Base-by-base conservation (phyloP, 2,113 vertebrate species). In the Xenus cinereus region DNA sequence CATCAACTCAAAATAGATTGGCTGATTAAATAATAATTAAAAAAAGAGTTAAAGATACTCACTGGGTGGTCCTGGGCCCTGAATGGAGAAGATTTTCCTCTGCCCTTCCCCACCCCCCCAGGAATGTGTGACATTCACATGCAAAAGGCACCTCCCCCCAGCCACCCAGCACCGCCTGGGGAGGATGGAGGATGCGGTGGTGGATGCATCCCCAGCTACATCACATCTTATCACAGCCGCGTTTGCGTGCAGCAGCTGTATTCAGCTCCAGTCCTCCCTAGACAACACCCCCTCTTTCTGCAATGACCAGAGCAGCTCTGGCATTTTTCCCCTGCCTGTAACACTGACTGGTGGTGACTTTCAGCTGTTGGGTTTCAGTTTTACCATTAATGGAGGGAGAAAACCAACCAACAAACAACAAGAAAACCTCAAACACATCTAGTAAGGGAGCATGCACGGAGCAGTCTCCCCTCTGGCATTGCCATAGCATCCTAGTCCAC, bases 61-160 rank as follows among this genome's bases (percentile, higher is more conserved):
- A 2, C 83, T 95, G 95, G 92, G 97, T 97, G 98, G 98, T 98
- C 98, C 67, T 2, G 0, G 33, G 35, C 86, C 10, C 72, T 96
- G 94, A 97, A 97, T 59, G 60, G 88, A 85, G 64, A 35, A 81
- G 82, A 92, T 90, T 95, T 87, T 57, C 92, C 60, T 37, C 72
- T 60, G 67, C 92, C 73, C 79, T 45, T 54, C 84, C 43, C 82
- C 48, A 0, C 93, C 91, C 81, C 45, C 45, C 79, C 51, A 80
- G 96, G 98, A 98, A 98, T 98, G 97, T 77, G 1, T 95, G 77
- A 93, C 82, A 97, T 98, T 98, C 97, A 97, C 95, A 86, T 93
- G 97, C 76, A 97, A 94, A 97, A 96, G 93, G 76, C 37, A 10
- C 37, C 37, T 39, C n/a, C n/a, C n/a, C n/a, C n/a, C n/a, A n/a